phyloP scores from a whole-genome alignment of 2,113 vertebrate genomes.

The Pogonocichla stellata region DNA sequence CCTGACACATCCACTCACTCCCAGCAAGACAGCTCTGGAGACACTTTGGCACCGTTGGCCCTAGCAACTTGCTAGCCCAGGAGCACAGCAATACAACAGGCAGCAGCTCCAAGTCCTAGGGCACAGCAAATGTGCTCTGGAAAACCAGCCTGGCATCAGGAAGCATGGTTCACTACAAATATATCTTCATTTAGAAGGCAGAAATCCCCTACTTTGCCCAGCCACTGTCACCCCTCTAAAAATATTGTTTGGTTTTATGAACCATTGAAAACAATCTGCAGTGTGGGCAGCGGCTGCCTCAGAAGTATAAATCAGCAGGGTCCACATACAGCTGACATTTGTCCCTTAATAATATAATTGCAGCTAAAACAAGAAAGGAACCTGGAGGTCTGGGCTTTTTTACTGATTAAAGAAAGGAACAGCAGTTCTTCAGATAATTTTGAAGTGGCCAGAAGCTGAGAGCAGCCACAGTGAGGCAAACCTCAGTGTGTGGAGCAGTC shows the following conservation, averaged over 20 bases:
- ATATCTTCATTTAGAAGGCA: conserved; percentile 25
- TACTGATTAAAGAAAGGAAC: not conserved
- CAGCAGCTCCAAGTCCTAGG: not conserved
- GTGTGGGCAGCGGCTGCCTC: not conserved
- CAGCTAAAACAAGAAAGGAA: not conserved
- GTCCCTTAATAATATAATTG: not conserved
- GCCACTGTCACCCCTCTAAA: not conserved
- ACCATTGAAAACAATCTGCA: not conserved
- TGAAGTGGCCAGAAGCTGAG: not conserved
- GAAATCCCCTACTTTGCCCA: not conserved
- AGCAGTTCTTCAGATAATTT: not conserved
- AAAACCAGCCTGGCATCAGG: not conserved
- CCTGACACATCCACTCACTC: not conserved
- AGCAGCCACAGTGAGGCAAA: not conserved
- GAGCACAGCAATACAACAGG: not conserved
- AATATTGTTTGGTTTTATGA: not conserved
- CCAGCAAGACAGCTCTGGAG: not conserved
- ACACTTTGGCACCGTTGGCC: not conserved
- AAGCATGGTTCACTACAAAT: not conserved
- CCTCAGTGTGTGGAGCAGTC: not conserved
- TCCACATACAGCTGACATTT: not conserved
- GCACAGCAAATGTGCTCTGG: not conserved
- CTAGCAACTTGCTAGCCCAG: not conserved
- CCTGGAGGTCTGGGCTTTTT: not conserved
- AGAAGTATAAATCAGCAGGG: not conserved